Percentiles rank a stretch among this genome's conserved stretches.
Evolutionary conservation across 2,113 vertebrate species (phyloP).

Genomic region (Marmota monax): DNA sequence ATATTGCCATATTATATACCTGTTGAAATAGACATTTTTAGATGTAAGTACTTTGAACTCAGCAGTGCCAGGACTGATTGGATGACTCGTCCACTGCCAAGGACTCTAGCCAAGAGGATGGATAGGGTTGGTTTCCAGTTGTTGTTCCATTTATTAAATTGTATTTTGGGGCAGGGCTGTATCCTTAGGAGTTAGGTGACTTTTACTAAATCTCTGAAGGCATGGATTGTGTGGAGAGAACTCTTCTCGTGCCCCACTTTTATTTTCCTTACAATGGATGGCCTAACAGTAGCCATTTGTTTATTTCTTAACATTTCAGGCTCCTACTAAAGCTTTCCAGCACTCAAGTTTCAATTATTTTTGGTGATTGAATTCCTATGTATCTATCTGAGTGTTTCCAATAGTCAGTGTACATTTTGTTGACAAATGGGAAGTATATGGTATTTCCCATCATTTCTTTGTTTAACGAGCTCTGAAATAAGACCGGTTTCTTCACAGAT

Average conservation of each 20-base stretch:
- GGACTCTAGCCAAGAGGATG: neutral
- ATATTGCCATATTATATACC: neutral
- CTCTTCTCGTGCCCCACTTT: no score
- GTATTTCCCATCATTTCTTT: neutral
- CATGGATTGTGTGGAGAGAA: no score
- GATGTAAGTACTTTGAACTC: neutral
- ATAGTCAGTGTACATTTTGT: neutral
- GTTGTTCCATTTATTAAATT: neutral
- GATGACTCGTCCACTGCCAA: neutral
- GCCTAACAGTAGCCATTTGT: neutral
- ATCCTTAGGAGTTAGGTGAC: neutral
- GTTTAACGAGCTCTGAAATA: constrained; percentile 24
- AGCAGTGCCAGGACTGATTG: neutral
- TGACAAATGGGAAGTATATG: neutral
- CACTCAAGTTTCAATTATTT: neutral
- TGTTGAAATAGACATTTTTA: constrained; percentile 23
- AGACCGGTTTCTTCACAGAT: neutral
- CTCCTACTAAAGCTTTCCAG: neutral
- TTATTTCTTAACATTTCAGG: neutral
- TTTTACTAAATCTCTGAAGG: neutral
- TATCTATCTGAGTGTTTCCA: neutral
- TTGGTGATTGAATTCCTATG: neutral
- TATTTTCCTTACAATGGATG: neutral
- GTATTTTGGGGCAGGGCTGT: neutral
- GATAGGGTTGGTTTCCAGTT: neutral